These are phyloP conservation scores for Epizoanthus fatuus DNA, from an alignment of 92 coral and sea anemone species.

Conservation along the genomic window DNA sequence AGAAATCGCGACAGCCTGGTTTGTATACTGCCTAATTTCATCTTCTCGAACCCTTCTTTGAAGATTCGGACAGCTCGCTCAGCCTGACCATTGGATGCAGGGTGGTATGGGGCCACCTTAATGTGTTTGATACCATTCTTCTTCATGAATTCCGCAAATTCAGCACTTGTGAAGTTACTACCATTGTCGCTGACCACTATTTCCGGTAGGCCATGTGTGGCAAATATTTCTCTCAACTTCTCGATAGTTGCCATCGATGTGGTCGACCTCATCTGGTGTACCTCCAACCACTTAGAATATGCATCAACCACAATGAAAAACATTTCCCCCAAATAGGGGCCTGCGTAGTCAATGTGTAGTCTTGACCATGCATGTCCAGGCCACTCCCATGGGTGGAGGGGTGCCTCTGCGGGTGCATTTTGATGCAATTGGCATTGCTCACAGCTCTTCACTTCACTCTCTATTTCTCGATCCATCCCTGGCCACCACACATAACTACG, in stretches of 20 bases:
- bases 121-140: conserved; percentile 54
- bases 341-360: conserved; percentile 59
- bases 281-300: conserved; percentile 61
- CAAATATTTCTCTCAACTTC: conserved; percentile 60
- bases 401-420: conserved; percentile 59
- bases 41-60: conserved; percentile 52
- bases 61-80: conserved; percentile 44
- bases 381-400: conserved; percentile 57
- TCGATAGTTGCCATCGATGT: conserved; percentile 46
- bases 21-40: conserved; percentile 4
- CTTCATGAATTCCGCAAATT: conserved; percentile 48
- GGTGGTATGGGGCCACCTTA: conserved; percentile 59
- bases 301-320: conserved; percentile 49
- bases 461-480: conserved; percentile 49
- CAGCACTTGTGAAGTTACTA: conserved; percentile 51
- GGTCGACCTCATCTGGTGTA: conserved; percentile 28
- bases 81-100: conserved; percentile 56
- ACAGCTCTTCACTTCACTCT: conserved; percentile 42
- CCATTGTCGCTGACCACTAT: conserved; percentile 46
- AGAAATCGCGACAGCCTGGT: conserved; percentile 33
- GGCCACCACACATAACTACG: conserved; percentile 66
- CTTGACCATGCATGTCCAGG: conserved; percentile 54
- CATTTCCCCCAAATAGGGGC: conserved; percentile 54
- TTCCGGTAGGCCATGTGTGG: conserved; percentile 55
- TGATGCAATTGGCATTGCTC: conserved; percentile 27